Evolutionary conservation across 2,113 vertebrate species (phyloP), one percentile per base, ranked within the genome.

Genomic region (Pitta sordida): DNA sequence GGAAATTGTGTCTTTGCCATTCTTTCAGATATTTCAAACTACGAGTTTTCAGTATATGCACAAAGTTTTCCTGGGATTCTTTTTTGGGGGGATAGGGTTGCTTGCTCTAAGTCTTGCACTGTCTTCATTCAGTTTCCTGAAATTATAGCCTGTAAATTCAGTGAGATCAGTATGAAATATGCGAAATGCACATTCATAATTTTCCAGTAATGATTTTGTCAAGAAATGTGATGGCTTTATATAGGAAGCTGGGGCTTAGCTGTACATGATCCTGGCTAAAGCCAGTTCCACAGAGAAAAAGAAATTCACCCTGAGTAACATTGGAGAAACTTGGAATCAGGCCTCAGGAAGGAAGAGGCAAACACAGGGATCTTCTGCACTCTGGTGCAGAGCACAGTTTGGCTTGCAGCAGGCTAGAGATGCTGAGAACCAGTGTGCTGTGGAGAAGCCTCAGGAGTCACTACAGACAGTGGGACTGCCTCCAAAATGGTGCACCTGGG

Each of bases 321-420:
- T 60, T 91, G 65, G 77, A 93, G 77, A 92, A 94, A 91, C 41
- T 84, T 84, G 44, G 41, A 92, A 87, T 69, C n/a, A 62, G 32
- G 26, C 49, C 20, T 76, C 37, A 37, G 48, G 21, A 94, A 91
- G 29, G 17, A 91, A 46, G 22, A 90, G 19, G 27, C 9, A 80
- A 93, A 19, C 30, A 58, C 24, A 14, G 10, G 15, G 46, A 41
- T 78, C 15, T 60, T 68, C 44, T 73, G 16, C 30, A 15, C 41
- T 68, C 0, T 41, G 39, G 24, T 49, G 49, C 49, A 73, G 36
- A 73, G 27, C 67, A 60, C 19, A 69, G 4, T 26, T 37, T 0
- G 1, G n/a, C 36, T 81, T 3, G 2, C 24, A 90, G n/a, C 20
- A 58, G 30, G 14, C 41, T 49, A 64, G 65, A 70, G 49, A 76